Percentiles rank a stretch among this genome's conserved stretches.
phyloP scores from a whole-genome alignment of 2,797 vertebrate species.

The Macrochelys suwanniensis region DNA sequence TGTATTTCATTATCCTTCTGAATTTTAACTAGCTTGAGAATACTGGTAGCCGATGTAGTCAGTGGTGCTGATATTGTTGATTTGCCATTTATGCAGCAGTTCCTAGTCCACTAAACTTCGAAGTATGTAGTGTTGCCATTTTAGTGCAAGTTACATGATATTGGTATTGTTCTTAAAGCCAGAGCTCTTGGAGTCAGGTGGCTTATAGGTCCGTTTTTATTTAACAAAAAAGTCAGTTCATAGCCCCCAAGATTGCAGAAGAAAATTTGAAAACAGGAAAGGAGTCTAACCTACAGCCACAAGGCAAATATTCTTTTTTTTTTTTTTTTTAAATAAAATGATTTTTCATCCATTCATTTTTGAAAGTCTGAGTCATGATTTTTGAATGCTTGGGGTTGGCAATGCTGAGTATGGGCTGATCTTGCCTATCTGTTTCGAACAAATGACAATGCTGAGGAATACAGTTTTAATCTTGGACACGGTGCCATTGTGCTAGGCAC shows the following conservation, averaged over 20 bases:
- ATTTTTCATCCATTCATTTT: background rate
- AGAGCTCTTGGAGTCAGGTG: background rate
- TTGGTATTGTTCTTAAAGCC: background rate
- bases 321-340: background rate
- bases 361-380: background rate
- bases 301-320: background rate
- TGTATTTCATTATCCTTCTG: slow-evolving; percentile 36
- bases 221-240: background rate
- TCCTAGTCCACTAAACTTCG: background rate
- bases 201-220: background rate
- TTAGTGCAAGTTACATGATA: background rate
- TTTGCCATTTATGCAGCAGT: background rate
- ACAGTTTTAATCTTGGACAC: background rate
- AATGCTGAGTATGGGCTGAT: background rate
- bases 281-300: background rate
- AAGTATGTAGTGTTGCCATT: background rate
- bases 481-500: background rate
- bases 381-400: background rate
- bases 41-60: background rate
- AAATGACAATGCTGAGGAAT: background rate
- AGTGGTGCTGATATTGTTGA: background rate
- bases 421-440: background rate
- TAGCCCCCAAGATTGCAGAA: background rate
- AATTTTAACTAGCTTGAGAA: background rate
- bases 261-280: background rate